Percentiles rank a stretch among this genome's conserved stretches.
These are phyloP conservation scores for Drosophila hamatofila DNA, from an alignment of 2,888 invertebrate species.

Conservation along the genomic window DNA sequence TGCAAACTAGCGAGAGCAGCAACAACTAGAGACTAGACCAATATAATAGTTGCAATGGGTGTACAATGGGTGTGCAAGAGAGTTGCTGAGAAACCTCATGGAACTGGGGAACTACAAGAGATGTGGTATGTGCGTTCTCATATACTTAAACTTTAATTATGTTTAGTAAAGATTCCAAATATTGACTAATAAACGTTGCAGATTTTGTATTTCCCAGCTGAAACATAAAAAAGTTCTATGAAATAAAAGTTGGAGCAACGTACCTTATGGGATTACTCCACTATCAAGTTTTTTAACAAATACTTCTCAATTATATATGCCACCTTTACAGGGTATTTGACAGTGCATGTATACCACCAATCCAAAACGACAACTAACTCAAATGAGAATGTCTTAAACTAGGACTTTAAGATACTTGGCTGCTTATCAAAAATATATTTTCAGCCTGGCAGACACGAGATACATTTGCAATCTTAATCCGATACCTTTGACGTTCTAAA, in stretches of 20 bases:
- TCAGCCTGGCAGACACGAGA: not conserved
- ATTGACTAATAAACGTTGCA: too few species aligned
- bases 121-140: not conserved
- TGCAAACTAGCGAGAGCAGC: not conserved
- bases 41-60: not conserved
- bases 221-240: too few species aligned
- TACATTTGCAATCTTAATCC: conserved; percentile 20
- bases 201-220: too few species aligned
- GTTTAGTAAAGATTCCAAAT: not conserved
- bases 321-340: conserved; percentile 2
- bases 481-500: conserved; percentile 29
- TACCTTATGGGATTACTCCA: not conserved
- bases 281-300: too few species aligned
- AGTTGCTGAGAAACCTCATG: not conserved
- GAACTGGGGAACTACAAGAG: not conserved
- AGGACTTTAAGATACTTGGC: not conserved
- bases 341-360: not conserved
- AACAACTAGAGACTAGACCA: not conserved
- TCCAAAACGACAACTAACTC: not conserved
- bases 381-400: conserved; percentile 14
- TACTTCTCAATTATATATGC: not conserved
- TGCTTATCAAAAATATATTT: conserved; percentile 18
- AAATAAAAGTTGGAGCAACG: not conserved
- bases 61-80: not conserved
- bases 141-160: not conserved